phyloP scores from a whole-genome alignment of 2,888 invertebrate genomes.

The Cataglyphis cursor region DNA sequence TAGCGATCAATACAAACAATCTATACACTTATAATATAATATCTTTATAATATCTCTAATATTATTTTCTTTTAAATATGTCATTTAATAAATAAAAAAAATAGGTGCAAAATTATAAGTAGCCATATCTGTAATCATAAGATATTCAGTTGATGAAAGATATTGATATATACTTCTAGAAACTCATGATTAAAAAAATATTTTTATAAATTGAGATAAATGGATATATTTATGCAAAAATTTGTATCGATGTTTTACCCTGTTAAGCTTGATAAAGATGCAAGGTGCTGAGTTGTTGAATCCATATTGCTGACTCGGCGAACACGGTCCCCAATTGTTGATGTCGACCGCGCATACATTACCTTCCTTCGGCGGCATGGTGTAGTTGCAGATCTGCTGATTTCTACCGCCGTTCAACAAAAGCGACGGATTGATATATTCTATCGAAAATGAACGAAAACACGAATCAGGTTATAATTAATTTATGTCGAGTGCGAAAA shows the following conservation, averaged over 20 bases:
- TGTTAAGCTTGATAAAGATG: constrained; percentile 94
- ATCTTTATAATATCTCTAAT: no score
- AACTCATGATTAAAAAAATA: neutral
- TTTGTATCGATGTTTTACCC: constrained; percentile 87
- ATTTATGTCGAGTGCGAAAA: neutral
- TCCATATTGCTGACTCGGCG: constrained; percentile 89
- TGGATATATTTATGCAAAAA: neutral
- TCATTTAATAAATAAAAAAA: neutral
- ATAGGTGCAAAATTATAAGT: neutral
- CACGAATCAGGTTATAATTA: neutral
- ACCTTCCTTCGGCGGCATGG: constrained; percentile 84
- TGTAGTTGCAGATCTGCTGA: constrained; percentile 88
- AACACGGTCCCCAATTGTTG: constrained; percentile 87
- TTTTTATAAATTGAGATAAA: neutral
- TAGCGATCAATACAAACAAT: neutral
- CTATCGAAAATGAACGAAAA: constrained; percentile 62
- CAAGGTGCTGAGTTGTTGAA: constrained; percentile 93
- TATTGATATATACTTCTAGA: neutral
- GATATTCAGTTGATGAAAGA: neutral
- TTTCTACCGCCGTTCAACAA: constrained; percentile 87
- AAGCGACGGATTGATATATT: constrained; percentile 85
- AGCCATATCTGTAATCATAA: neutral
- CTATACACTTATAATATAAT: neutral
- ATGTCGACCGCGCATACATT: constrained; percentile 89
- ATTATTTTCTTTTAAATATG: neutral